phyloP scores from a whole-genome alignment of 2,797 vertebrate genomes.

The Neosalanx taihuensis region DNA sequence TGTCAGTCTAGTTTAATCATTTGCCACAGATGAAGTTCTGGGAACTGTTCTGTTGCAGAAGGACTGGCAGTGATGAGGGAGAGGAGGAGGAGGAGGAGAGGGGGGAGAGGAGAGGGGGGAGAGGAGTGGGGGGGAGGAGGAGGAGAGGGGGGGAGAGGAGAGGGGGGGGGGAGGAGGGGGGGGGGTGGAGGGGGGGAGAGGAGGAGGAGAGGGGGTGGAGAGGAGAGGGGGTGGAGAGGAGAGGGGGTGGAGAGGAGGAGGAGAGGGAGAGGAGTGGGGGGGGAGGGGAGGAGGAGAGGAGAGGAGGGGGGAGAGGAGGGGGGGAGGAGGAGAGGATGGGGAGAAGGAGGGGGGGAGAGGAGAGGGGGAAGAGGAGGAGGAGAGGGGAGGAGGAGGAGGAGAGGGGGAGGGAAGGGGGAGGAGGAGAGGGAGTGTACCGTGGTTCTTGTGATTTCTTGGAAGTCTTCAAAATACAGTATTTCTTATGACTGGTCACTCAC shows the following conservation, averaged over 20 bases:
- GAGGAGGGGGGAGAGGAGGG: slow-evolving; percentile 33
- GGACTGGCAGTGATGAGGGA: slow-evolving; percentile 39
- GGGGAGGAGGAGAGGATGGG: slow-evolving; percentile 31
- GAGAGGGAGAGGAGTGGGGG: slow-evolving; percentile 34
- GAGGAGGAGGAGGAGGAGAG: slow-evolving; percentile 24
- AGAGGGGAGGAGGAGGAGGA: too few relatives aligned
- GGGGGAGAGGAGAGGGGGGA: slow-evolving; percentile 32
- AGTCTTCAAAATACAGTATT: background rate
- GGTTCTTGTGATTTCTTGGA: background rate
- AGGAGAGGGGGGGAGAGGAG: slow-evolving; percentile 31
- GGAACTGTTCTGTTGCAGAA: slow-evolving; percentile 55
- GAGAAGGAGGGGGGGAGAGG: slow-evolving; percentile 37
- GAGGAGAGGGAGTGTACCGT: slow-evolving; percentile 6
- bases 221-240: slow-evolving; percentile 34
- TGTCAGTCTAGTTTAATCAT: slow-evolving; percentile 65
- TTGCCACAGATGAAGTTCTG: slow-evolving; percentile 56
- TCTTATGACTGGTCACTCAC: background rate
- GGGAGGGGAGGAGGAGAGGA: slow-evolving; percentile 36
- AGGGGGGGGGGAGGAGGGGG: slow-evolving; percentile 36
- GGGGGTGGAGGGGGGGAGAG: slow-evolving; percentile 33
- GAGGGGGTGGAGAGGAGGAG: slow-evolving; percentile 34
- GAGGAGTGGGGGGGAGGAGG: slow-evolving; percentile 34
- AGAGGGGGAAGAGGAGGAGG: too few relatives aligned
- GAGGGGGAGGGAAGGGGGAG: background rate
- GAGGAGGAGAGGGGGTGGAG: slow-evolving; percentile 32